Evolutionary conservation across 2,888 invertebrate species (phyloP).

Genomic region (Teleogryllus oceanicus): DNA sequence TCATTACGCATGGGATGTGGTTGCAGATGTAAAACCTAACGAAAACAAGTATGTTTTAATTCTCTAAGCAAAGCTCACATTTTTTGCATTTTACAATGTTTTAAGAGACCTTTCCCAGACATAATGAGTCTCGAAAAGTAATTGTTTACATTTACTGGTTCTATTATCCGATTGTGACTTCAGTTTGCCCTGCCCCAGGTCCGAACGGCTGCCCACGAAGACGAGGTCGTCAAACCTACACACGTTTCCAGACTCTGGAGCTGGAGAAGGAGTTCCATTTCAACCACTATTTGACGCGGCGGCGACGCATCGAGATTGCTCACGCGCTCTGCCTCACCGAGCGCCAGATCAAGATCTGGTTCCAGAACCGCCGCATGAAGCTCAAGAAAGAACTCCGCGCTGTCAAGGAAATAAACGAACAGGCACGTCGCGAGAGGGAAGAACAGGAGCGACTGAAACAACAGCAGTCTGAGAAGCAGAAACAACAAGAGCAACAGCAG

Average conservation of each 20-base stretch:
- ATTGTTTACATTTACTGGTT: too few relatives aligned
- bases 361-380: slow-evolving; percentile 96
- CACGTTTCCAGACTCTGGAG: slow-evolving; percentile 95
- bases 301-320: slow-evolving; percentile 95
- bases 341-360: slow-evolving; percentile 96
- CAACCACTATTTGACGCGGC: slow-evolving; percentile 93
- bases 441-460: slow-evolving; percentile 89
- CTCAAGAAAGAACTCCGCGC: slow-evolving; percentile 92
- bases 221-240: slow-evolving; percentile 95
- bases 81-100: too few relatives aligned
- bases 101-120: too few relatives aligned
- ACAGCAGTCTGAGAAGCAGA: slow-evolving; percentile 78
- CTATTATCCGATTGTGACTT: background rate
- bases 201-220: slow-evolving; percentile 93
- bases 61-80: too few relatives aligned
- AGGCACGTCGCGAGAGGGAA: slow-evolving; percentile 85
- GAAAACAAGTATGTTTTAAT: too few relatives aligned
- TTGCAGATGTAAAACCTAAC: too few relatives aligned
- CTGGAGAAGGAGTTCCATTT: slow-evolving; percentile 98
- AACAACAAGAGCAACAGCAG: slow-evolving; percentile 58
- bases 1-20: too few relatives aligned
- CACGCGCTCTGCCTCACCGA: slow-evolving; percentile 94
- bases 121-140: too few relatives aligned
- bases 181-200: slow-evolving; percentile 57
- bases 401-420: slow-evolving; percentile 92